These are phyloP conservation scores for Agapetus fuscipes DNA, from an alignment of 2,888 invertebrate species.

Conservation along the genomic window DNA sequence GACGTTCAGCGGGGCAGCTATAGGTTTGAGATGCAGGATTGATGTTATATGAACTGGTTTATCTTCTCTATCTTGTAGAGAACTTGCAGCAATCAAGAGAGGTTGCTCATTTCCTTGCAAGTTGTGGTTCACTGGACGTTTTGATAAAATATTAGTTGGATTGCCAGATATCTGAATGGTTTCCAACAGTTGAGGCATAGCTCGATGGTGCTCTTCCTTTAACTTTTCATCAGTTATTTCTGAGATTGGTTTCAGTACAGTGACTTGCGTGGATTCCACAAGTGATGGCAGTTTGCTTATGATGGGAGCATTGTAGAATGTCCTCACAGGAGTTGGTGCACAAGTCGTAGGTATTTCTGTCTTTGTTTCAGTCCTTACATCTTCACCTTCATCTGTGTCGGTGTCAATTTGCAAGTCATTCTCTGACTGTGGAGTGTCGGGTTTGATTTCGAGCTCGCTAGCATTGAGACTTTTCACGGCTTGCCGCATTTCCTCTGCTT, in stretches of 20 bases:
- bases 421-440: conserved; percentile 78
- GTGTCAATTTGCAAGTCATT: conserved; percentile 78
- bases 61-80: conserved; percentile 28
- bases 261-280: conserved; percentile 17
- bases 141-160: conserved; percentile 44
- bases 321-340: conserved; percentile 20
- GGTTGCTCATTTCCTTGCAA: conserved; percentile 39
- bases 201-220: conserved; percentile 10
- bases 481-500: conserved; percentile 75
- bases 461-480: conserved; percentile 73
- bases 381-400: conserved; percentile 69
- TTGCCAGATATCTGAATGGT: conserved; percentile 34
- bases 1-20: conserved; percentile 28
- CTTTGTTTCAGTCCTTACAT: conserved; percentile 42
- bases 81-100: conserved; percentile 30
- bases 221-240: conserved; percentile 16
- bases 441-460: conserved; percentile 63
- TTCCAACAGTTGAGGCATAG: conserved; percentile 32
- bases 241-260: too few relatives aligned
- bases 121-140: conserved; percentile 45
- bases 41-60: conserved; percentile 37
- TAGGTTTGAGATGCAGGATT: conserved; percentile 38
- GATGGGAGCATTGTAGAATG: background rate
- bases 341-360: background rate
- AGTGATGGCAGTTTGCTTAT: conserved; percentile 14